Conservation (phyloP, 2,888 invertebrate genomes). For the Eristalis tenax region DNA sequence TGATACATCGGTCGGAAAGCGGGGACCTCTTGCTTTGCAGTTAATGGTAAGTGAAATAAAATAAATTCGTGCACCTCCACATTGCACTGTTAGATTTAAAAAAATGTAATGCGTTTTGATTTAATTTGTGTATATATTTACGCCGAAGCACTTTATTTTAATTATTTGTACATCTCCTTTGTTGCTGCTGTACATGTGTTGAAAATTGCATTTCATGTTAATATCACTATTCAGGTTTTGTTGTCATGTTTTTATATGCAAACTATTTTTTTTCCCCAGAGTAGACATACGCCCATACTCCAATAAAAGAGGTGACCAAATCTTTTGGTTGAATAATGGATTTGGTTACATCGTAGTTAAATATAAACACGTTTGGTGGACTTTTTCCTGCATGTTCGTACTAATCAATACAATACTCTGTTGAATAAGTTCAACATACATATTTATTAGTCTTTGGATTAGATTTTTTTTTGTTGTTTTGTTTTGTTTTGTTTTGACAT, state of each 20-base stretch:
- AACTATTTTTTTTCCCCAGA: background rate
- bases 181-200: conserved; percentile 6
- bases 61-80: conserved; percentile 1
- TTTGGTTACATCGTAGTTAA: conserved; percentile 27
- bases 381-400: conserved; percentile 47
- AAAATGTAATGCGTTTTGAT: background rate
- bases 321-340: conserved; percentile 12
- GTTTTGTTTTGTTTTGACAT: conserved; percentile 40
- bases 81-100: conserved; percentile 21
- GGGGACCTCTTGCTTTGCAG: background rate
- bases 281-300: conserved; percentile 53
- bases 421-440: conserved; percentile 27
- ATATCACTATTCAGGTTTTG: conserved; percentile 44
- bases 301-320: conserved; percentile 26
- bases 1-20: background rate
- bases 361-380: conserved; percentile 43
- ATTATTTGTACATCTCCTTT: background rate
- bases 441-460: background rate
- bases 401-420: conserved; percentile 26
- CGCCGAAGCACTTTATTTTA: background rate
- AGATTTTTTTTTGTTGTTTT: background rate
- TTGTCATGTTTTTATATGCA: conserved; percentile 50
- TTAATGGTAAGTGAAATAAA: background rate
- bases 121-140: background rate
- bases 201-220: conserved; percentile 29